phyloP scores from a whole-genome alignment of 2,797 vertebrate species.

The Vultur gryphus region DNA sequence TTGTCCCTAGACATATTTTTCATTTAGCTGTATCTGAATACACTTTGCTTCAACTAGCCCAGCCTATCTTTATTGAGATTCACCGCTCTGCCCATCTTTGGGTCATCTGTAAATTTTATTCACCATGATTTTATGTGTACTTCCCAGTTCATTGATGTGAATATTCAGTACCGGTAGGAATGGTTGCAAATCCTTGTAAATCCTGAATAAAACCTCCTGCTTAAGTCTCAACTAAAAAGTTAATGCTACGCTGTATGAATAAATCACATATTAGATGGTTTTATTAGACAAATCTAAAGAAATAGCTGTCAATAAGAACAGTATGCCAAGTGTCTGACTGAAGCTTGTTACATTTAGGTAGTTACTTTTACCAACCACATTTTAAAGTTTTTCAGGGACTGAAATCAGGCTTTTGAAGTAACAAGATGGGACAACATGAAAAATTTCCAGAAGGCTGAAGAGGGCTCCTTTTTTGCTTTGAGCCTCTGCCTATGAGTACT shows the following conservation, averaged over 20 bases:
- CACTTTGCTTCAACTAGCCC: not conserved
- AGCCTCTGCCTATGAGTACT: not conserved
- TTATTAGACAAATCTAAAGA: not conserved
- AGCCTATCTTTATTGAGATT: not conserved
- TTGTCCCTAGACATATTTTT: not conserved
- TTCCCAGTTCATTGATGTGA: not conserved
- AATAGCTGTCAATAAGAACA: not conserved
- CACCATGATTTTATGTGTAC: not conserved
- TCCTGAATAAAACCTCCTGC: not conserved
- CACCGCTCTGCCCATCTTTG: not conserved
- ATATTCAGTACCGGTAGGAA: not conserved
- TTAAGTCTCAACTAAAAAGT: not conserved
- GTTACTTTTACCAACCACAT: not conserved
- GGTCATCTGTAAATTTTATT: not conserved
- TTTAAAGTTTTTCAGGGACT: not conserved
- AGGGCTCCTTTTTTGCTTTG: not conserved
- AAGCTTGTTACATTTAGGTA: not conserved
- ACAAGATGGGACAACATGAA: not conserved
- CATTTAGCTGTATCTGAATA: not conserved
- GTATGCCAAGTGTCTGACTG: not conserved
- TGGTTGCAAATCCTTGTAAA: not conserved
- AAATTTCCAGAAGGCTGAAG: not conserved
- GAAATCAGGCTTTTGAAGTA: not conserved
- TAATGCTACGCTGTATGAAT: not conserved
- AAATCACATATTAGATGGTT: not conserved